Evolutionary conservation across 2,113 vertebrate species (phyloP).

Genomic region (Barnardius zonarius): DNA sequence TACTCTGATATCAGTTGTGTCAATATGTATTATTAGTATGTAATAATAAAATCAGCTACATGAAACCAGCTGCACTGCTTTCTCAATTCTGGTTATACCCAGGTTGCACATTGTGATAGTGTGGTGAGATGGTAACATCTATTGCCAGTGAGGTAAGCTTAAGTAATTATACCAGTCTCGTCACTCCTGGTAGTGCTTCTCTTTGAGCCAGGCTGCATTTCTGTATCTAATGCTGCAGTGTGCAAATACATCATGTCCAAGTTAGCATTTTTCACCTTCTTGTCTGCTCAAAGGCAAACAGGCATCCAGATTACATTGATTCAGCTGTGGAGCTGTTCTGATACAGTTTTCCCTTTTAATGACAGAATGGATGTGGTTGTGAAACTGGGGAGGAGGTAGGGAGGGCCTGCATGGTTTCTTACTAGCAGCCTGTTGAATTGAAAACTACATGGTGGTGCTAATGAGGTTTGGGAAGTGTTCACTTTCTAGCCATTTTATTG

Average conservation of each 20-base stretch:
- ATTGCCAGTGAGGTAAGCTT: background rate
- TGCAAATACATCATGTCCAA: accelerated
- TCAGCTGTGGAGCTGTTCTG: background rate
- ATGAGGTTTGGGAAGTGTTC: background rate
- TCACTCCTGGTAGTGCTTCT: background rate
- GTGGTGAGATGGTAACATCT: background rate
- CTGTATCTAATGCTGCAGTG: background rate
- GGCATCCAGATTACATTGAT: background rate
- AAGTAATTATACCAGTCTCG: background rate
- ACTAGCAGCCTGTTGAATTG: background rate
- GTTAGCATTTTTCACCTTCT: background rate
- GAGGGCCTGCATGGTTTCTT: background rate
- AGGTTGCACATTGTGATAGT: background rate
- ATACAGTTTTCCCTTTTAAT: background rate
- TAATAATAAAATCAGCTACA: conserved; percentile 53
- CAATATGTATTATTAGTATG: conserved; percentile 19
- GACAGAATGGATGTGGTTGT: background rate
- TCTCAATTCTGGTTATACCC: background rate
- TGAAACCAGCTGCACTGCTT: background rate
- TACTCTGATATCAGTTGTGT: conserved; percentile 28
- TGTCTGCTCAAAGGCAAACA: background rate
- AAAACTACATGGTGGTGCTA: background rate
- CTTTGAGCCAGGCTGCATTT: background rate
- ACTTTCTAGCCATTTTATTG: background rate
- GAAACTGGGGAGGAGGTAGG: background rate